Evolutionary conservation across 1,140 invertebrate genomes (phyloP), one percentile per base, ranked within the genome.

Genomic region (Brachionus paranguensis): DNA sequence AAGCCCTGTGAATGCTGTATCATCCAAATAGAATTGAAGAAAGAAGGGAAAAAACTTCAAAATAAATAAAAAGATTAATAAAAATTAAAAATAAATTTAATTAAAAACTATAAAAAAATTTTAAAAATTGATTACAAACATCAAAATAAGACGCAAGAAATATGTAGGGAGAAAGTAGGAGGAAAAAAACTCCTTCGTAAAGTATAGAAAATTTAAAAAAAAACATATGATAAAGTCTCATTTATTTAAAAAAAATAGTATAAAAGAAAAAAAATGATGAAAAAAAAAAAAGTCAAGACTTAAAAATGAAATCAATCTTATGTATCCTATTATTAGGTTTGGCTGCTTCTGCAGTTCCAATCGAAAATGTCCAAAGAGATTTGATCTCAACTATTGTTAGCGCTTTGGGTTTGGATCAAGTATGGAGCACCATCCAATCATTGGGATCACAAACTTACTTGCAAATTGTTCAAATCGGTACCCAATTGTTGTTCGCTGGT

Each of bases 401-500:
- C 12, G 27, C 74, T 29, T 55, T 78, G 27, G 74, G 74, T 53
- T 53, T 78, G 24, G 74, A 53, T 53, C n/a, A 43, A 17, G 74
- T 78, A 11, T 78, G 74, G 74, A 5, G 11, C 2, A 78, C 47
- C 12, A 78, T 78, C 37, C 27, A 33, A 24, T 11, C 43, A 12
- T 53, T 78, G 24, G 74, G 74, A 14, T 78, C 74, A 24, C 41
- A 78, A 45, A 53, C 47, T 17, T 45, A 47, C 41, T 45, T 53
- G 24, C 74, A 78, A 53, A 78, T 78, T 17, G 17, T 53, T 14
- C 43, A 45, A 45, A 78, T 78, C 74, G 74, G 74, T 27, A 78
- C 74, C 74, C 74, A 78, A 53, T 53, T 78, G 43, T 53, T 78
- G 43, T 78, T 78, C 74, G 74, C 74, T 53, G 74, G 74, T 53